A percentile compares a stretch with the other conserved stretches of the same genome.
phyloP scores from a whole-genome alignment of 2,113 vertebrate genomes.

The Geothlypis trichas region DNA sequence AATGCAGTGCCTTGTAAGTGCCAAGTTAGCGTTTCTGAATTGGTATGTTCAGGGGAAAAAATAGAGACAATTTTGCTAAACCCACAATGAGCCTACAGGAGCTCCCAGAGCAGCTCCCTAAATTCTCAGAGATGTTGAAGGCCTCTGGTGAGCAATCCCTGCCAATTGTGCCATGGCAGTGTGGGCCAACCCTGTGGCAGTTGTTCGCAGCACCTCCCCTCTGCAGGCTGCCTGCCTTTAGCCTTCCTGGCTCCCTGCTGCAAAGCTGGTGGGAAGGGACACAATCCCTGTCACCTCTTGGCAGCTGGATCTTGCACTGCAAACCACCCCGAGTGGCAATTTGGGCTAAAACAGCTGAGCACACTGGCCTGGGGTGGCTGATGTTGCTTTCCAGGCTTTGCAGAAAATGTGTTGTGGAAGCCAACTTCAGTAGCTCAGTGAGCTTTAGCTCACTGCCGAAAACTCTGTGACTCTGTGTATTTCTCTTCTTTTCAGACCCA shows the following conservation, averaged over 20 bases:
- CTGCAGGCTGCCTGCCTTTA: not conserved
- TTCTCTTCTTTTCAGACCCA: not conserved
- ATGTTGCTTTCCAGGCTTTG: not conserved
- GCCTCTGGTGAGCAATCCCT: not conserved
- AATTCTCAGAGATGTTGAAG: not conserved
- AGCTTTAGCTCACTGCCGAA: not conserved
- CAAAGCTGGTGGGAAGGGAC: not conserved
- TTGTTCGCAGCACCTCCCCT: not conserved
- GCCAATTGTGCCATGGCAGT: not conserved
- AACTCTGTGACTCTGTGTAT: not conserved
- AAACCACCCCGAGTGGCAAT: not conserved
- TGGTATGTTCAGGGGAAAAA: not conserved
- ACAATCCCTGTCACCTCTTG: not conserved
- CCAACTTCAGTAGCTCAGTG: not conserved
- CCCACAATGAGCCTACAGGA: not conserved
- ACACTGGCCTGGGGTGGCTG: not conserved
- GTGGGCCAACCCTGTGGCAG: rapidly evolving
- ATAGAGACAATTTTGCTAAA: not conserved
- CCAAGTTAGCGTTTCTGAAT: not conserved
- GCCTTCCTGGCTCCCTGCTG: not conserved
- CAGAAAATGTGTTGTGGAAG: not conserved
- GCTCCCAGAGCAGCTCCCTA: not conserved
- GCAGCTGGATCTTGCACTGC: not conserved
- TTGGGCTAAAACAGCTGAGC: not conserved
- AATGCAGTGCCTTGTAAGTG: not conserved